Evolutionary conservation across 2,888 invertebrate species (phyloP).

Genomic region (Caenorhabditis doughertyi): DNA sequence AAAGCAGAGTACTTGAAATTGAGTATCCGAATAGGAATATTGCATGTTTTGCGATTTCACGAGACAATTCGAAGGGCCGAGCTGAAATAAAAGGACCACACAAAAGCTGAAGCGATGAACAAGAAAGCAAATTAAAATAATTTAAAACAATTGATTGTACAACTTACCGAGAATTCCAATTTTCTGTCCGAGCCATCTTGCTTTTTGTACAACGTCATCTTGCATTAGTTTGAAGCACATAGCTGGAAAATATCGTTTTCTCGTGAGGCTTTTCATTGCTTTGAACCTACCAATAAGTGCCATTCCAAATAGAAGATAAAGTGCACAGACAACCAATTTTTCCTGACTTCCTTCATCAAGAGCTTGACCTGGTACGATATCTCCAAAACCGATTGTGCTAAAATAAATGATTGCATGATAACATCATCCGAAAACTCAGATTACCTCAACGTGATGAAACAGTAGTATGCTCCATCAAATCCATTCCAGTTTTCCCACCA

Average conservation of each 20-base stretch:
- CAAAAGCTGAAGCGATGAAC: conserved; percentile 21
- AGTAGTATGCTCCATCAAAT: conserved; percentile 87
- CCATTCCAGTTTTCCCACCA: conserved; percentile 95
- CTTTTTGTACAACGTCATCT: conserved; percentile 83
- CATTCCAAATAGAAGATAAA: conserved; percentile 86
- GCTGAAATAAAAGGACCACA: conserved; percentile 60
- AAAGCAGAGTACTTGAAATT: conserved; percentile 47
- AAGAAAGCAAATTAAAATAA: not conserved
- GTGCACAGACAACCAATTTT: conserved; percentile 82
- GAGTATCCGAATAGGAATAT: conserved; percentile 70
- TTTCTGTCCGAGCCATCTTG: conserved; percentile 82
- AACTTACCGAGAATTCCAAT: conserved; percentile 81
- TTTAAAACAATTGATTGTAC: not conserved
- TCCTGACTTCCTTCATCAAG: conserved; percentile 82
- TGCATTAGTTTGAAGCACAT: conserved; percentile 82
- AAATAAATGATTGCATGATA: conserved; percentile 24
- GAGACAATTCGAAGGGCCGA: conserved; percentile 70
- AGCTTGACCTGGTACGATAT: conserved; percentile 82
- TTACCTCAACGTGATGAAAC: conserved; percentile 80
- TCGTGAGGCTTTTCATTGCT: not conserved
- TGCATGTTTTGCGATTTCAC: conserved; percentile 70
- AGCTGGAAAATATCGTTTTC: conserved; percentile 63
- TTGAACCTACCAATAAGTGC: conserved; percentile 90
- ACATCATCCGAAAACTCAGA: conserved; percentile 22
- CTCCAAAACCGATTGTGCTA: conserved; percentile 82